Percentiles rank a stretch among this genome's conserved stretches.
phyloP scores from a whole-genome alignment of 2,888 invertebrate genomes.

The Apodemia zela region DNA sequence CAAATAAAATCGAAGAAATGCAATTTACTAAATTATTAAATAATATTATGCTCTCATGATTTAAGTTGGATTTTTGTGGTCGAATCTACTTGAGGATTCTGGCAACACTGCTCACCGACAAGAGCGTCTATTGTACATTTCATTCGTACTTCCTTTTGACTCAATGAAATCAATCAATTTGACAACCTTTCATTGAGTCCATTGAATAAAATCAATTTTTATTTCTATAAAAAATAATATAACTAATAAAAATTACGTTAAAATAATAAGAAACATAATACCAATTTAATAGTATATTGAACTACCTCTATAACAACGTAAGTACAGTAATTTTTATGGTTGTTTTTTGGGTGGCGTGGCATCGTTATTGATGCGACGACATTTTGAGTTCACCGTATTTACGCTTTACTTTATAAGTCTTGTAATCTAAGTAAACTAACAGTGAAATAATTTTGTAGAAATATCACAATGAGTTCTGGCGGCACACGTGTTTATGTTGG shows the following conservation, averaged over 20 bases:
- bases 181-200: slow-evolving; percentile 20
- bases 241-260: slow-evolving; percentile 31
- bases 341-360: slow-evolving; percentile 62
- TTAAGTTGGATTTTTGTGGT: too few relatives aligned
- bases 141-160: slow-evolving; percentile 23
- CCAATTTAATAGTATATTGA: slow-evolving; percentile 25
- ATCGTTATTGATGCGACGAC: slow-evolving; percentile 63
- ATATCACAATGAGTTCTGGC: slow-evolving; percentile 62
- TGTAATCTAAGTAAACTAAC: slow-evolving; percentile 20
- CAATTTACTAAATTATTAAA: too few relatives aligned
- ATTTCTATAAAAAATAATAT: slow-evolving; percentile 1
- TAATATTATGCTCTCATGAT: too few relatives aligned
- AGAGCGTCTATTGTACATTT: slow-evolving; percentile 3
- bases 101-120: background rate
- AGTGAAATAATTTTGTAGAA: slow-evolving; percentile 36
- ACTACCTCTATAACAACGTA: slow-evolving; percentile 45
- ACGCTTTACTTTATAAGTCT: slow-evolving; percentile 44
- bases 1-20: too few relatives aligned
- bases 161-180: slow-evolving; percentile 22
- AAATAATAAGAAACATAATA: slow-evolving; percentile 34
- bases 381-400: slow-evolving; percentile 74
- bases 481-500: slow-evolving; percentile 94
- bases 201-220: slow-evolving; percentile 20
- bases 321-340: slow-evolving; percentile 42
- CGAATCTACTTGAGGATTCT: background rate